Conservation (phyloP, 2,797 vertebrate genomes). For the Streptopelia turtur region DNA sequence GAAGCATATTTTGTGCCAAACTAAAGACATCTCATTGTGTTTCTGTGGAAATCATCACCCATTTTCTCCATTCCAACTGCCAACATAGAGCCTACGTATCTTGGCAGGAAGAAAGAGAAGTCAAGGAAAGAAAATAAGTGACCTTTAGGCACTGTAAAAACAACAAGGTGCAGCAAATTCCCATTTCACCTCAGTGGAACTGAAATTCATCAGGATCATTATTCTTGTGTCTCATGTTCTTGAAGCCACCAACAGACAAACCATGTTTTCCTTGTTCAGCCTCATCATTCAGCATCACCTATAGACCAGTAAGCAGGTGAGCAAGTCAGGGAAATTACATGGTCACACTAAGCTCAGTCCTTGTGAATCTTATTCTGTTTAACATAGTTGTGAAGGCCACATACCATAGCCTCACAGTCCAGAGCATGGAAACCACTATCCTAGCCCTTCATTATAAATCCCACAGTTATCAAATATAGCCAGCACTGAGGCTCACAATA, state of each 20-base stretch:
- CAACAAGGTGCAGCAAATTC: neutral
- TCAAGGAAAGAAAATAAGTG: neutral
- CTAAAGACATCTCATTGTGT: neutral
- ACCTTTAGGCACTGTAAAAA: neutral
- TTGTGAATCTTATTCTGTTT: neutral
- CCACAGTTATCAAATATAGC: conserved; percentile 49
- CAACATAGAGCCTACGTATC: neutral
- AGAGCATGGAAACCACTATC: neutral
- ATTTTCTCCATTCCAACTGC: neutral
- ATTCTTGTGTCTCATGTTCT: neutral
- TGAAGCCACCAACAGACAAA: neutral
- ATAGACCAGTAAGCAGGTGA: rapidly evolving
- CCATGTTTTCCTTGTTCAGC: neutral
- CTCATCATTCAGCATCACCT: neutral
- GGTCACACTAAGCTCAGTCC: neutral
- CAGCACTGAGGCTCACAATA: neutral
- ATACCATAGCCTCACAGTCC: neutral
- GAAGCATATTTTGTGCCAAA: neutral
- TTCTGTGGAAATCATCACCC: neutral
- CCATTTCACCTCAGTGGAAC: neutral
- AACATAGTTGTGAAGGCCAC: neutral
- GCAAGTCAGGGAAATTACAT: neutral
- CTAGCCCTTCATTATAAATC: neutral
- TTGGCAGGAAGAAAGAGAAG: neutral
- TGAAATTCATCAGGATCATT: neutral